phyloP scores from a whole-genome alignment of 2,797 vertebrate genomes.

The Chrysocyon brachyurus region DNA sequence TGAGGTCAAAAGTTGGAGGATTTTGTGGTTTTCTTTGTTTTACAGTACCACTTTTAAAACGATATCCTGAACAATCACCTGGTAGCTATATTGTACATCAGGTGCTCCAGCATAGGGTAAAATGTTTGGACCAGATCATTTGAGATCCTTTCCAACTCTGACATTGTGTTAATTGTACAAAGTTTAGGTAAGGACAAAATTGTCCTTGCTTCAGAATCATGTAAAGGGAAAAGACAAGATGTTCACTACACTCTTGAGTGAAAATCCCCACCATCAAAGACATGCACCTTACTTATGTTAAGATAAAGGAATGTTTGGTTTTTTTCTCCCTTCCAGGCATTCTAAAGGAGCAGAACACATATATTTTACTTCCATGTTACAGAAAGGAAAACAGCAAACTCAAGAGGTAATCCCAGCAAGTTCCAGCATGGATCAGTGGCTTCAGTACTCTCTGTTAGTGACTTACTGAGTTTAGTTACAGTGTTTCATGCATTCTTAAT shows the following conservation, averaged over 20 bases:
- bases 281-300: background rate
- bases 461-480: background rate
- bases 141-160: background rate
- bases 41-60: background rate
- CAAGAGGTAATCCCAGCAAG: background rate
- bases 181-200: background rate
- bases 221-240: background rate
- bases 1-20: background rate
- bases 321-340: background rate
- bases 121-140: background rate
- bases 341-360: background rate
- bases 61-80: background rate
- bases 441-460: background rate
- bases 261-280: background rate
- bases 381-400: background rate
- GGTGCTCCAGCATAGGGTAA: background rate
- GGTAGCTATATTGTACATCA: background rate
- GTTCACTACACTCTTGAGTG: background rate
- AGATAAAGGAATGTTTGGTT: background rate
- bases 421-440: background rate
- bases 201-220: background rate
- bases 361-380: slow-evolving; percentile 7
- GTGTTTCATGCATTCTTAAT: background rate
- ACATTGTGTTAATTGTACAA: background rate
- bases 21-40: slow-evolving; percentile 8